phyloP scores from a whole-genome alignment of 2,113 vertebrate species.

The Gallinago jamesoni region DNA sequence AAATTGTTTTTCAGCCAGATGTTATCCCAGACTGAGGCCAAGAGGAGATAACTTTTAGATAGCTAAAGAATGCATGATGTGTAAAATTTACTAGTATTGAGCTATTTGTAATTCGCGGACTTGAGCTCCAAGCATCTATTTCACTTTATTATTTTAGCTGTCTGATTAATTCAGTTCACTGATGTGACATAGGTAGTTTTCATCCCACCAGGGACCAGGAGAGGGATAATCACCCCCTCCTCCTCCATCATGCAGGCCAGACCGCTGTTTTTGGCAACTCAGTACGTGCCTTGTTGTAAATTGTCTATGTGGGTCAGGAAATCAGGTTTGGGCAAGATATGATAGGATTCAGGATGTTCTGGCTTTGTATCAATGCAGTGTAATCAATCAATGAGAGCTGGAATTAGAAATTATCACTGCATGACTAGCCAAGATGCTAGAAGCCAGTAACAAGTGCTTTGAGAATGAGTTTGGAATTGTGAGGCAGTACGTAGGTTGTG shows the following conservation, averaged over 20 bases:
- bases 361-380: not conserved
- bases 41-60: not conserved
- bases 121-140: not conserved
- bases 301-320: not conserved
- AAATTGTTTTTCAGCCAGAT: not conserved
- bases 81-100: not conserved
- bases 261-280: not conserved
- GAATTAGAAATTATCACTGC: not conserved
- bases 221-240: not conserved
- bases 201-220: not conserved
- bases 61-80: not conserved
- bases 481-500: not conserved
- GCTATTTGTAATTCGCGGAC: not conserved
- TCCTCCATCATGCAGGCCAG: not conserved
- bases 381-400: not conserved
- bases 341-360: not conserved
- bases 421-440: not conserved
- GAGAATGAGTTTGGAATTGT: not conserved
- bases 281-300: not conserved
- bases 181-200: not conserved
- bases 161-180: not conserved
- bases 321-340: not conserved
- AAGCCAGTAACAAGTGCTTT: not conserved
- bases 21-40: not conserved
- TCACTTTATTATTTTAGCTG: not conserved